phyloP scores from a whole-genome alignment of 2,797 vertebrate species.

The Dromococcyx pavoninus region DNA sequence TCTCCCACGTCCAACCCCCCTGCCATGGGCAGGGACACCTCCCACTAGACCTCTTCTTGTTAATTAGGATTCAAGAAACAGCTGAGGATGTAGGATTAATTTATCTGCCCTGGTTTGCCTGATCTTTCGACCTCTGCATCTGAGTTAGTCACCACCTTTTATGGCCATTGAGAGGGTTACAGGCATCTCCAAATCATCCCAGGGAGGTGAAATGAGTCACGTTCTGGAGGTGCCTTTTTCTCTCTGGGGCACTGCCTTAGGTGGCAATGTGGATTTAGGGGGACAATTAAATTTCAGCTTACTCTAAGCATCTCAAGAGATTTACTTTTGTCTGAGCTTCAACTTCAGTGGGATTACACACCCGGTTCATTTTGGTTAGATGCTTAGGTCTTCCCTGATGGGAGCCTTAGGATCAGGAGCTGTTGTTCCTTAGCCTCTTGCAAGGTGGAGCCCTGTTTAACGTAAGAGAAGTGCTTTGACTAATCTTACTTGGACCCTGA shows the following conservation, averaged over 20 bases:
- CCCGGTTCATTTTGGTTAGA: background rate
- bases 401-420: background rate
- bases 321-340: background rate
- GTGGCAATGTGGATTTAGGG: background rate
- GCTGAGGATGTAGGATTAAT: background rate
- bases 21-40: too few relatives aligned
- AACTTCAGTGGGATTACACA: rapidly evolving
- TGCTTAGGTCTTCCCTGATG: background rate
- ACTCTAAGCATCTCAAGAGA: background rate
- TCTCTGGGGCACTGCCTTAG: background rate
- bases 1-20: too few relatives aligned
- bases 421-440: background rate
- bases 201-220: background rate
- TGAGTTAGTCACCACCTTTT: background rate
- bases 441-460: background rate
- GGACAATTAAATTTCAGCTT: background rate
- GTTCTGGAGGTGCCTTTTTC: background rate
- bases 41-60: too few relatives aligned
- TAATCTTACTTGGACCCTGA: too few relatives aligned
- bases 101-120: background rate
- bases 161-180: too few relatives aligned
- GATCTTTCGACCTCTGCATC: background rate
- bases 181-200: rapidly evolving
- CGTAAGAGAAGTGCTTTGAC: background rate
- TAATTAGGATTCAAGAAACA: background rate